These are phyloP conservation scores for Coptodon bakossiorum DNA, from an alignment of 2,113 vertebrate genomes.

Conservation along the genomic window DNA sequence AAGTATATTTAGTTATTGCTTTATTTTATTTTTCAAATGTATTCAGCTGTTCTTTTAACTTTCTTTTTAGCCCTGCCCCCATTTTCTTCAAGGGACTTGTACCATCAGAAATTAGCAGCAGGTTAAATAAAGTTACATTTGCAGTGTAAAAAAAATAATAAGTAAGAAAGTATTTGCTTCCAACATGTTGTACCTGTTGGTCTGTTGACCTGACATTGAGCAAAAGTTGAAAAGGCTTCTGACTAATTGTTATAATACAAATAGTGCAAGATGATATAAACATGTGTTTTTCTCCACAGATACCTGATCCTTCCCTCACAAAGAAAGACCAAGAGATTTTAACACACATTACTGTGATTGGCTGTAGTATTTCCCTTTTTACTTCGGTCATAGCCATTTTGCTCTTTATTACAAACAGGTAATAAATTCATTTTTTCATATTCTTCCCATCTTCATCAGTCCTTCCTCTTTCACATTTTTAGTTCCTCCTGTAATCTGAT, in stretches of 20 bases:
- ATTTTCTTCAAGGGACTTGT: background rate
- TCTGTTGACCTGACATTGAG: rapidly evolving
- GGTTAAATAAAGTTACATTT: background rate
- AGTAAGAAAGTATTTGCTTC: background rate
- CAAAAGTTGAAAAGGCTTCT: background rate
- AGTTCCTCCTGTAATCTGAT: rapidly evolving
- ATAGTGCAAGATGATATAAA: rapidly evolving
- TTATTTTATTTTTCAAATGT: background rate
- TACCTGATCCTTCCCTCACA: background rate
- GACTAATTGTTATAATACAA: background rate
- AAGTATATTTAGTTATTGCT: rapidly evolving
- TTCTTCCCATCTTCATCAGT: background rate
- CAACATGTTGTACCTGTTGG: background rate
- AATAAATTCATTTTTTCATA: background rate
- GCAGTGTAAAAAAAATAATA: background rate
- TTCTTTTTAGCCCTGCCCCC: background rate
- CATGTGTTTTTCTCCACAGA: background rate
- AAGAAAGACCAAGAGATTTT: background rate
- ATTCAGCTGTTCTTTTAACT: background rate
- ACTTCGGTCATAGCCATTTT: background rate
- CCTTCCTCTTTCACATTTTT: rapidly evolving
- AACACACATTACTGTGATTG: background rate
- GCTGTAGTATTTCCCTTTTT: background rate
- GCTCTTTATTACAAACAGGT: slow-evolving; percentile 27
- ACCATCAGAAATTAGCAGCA: background rate